A percentile compares a stretch with the other conserved stretches of the same genome.
Conservation (phyloP, 2,888 invertebrate species). For the Diaperis boleti region DNA sequence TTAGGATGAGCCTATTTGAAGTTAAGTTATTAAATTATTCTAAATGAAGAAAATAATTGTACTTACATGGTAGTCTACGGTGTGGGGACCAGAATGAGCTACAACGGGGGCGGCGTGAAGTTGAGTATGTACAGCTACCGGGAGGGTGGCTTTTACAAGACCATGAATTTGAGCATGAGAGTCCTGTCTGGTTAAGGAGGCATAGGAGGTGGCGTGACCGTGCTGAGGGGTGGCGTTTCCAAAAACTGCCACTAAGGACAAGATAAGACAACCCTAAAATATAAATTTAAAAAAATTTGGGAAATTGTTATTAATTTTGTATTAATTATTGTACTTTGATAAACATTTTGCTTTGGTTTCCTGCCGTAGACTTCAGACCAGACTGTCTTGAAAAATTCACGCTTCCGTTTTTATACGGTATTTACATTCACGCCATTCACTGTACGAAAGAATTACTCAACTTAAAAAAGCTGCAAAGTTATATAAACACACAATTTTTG, state of each 20-base stretch:
- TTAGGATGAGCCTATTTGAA: conserved; percentile 70
- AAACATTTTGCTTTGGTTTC: conserved; percentile 8
- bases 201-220: neutral
- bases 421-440: neutral
- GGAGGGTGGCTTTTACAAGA: too few relatives aligned
- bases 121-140: too few relatives aligned
- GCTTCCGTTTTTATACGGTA: conserved; percentile 4
- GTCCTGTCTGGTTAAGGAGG: neutral
- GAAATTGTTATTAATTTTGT: neutral
- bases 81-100: conserved; percentile 2
- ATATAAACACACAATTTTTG: neutral
- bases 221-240: neutral
- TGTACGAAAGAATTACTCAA: neutral
- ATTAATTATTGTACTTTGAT: conserved; percentile 1
- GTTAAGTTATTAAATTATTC: neutral
- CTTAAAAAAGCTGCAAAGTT: conserved; percentile 2
- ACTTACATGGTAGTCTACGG: neutral
- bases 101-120: conserved; percentile 40
- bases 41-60: neutral
- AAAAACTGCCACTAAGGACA: neutral
- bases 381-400: conserved; percentile 9
- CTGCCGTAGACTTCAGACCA: neutral
- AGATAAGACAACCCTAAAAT: neutral
- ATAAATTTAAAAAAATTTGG: neutral
- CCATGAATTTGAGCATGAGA: neutral